phyloP scores from a whole-genome alignment of 2,888 invertebrate genomes.

The Drepanosiphum platanoidis region DNA sequence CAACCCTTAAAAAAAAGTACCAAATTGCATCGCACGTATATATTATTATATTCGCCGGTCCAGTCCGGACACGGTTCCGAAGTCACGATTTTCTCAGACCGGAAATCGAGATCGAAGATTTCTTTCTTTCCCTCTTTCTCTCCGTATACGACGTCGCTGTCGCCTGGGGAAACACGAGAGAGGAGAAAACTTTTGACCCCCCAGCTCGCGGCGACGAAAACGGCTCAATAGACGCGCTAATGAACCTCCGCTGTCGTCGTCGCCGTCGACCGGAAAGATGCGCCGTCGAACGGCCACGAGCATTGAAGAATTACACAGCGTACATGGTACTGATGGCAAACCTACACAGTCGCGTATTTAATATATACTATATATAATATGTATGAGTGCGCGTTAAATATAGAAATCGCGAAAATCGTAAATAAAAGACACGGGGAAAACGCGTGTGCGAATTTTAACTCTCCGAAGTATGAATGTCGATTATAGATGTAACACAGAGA shows the following conservation, averaged over 20 bases:
- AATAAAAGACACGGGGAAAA: too few relatives aligned
- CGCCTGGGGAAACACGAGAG: neutral
- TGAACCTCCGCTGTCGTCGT: slow-evolving; percentile 11
- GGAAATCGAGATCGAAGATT: slow-evolving; percentile 44
- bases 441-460: too few relatives aligned
- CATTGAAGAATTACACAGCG: too few relatives aligned
- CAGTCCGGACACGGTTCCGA: neutral
- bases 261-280: neutral
- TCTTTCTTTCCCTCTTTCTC: neutral
- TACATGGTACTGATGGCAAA: too few relatives aligned
- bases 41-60: too few relatives aligned
- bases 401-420: too few relatives aligned
- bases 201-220: neutral
- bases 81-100: slow-evolving; percentile 37
- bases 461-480: too few relatives aligned
- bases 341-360: too few relatives aligned
- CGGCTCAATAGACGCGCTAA: slow-evolving; percentile 48
- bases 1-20: too few relatives aligned
- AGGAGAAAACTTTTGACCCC: slow-evolving; percentile 22
- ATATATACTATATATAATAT: neutral
- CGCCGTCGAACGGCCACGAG: neutral
- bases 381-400: neutral
- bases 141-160: neutral
- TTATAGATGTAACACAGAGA: too few relatives aligned
- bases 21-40: too few relatives aligned